phyloP scores from a whole-genome alignment of 2,113 vertebrate genomes.

The Nerophis ophidion region DNA sequence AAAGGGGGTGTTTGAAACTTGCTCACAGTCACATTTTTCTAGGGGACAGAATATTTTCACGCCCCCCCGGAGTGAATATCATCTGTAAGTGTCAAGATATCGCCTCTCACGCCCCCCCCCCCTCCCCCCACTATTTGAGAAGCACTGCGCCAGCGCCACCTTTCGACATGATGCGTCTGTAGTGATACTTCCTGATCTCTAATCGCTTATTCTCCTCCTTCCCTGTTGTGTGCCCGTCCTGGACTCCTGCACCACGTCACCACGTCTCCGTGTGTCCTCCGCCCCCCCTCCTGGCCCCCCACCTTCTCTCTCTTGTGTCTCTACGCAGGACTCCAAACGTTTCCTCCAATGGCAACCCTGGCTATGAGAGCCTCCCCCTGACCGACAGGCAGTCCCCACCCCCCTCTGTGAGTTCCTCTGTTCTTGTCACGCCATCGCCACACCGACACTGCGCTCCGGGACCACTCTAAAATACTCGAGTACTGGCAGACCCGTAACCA shows the following conservation, averaged over 20 bases:
- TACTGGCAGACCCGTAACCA: too few species aligned
- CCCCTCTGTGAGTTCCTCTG: slow-evolving; percentile 82
- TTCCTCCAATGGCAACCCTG: slow-evolving; percentile 96
- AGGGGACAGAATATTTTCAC: too few species aligned
- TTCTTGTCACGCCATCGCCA: slow-evolving; percentile 45
- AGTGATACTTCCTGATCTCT: slow-evolving; percentile 48
- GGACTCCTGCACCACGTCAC: slow-evolving; percentile 40
- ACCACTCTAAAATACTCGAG: too few species aligned
- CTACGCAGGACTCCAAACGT: slow-evolving; percentile 88
- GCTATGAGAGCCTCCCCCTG: slow-evolving; percentile 85
- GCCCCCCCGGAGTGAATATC: too few species aligned
- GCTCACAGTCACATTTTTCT: too few species aligned
- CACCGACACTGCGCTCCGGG: too few species aligned
- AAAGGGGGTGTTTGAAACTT: too few species aligned
- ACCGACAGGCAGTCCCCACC: slow-evolving; percentile 82
- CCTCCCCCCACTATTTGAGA: too few species aligned
- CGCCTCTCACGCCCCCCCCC: too few species aligned
- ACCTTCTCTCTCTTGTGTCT: slow-evolving; percentile 65
- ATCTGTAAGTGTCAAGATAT: too few species aligned
- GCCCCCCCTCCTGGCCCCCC: slow-evolving; percentile 31
- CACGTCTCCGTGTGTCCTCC: slow-evolving; percentile 38
- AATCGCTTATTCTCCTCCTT: slow-evolving; percentile 57
- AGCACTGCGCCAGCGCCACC: too few species aligned
- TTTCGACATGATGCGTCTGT: too few species aligned
- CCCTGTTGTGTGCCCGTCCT: slow-evolving; percentile 48